Base-by-base conservation (phyloP, 1,140 invertebrate genomes). In the Drosophila insularis region DNA sequence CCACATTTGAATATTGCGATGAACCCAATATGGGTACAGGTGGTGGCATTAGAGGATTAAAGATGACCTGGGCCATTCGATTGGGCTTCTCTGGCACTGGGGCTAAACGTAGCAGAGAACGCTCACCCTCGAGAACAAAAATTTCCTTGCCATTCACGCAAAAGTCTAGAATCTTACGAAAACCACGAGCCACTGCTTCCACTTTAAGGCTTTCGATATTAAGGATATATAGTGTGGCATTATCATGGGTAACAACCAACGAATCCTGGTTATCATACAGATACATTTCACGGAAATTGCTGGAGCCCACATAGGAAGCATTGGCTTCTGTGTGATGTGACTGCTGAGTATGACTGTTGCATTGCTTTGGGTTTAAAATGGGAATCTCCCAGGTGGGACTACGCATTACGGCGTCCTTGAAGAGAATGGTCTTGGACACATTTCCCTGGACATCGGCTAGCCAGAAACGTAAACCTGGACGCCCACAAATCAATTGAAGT, bases 351-450 rank as follows among this genome's bases (percentile, higher is more conserved):
- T 50, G 43, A 50, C 8, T 10, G 11, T 3, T 37, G 35, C 35
- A 3, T 54, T 91, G 92, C 19, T 93, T 92, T 13, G 95, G 95
- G 92, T 96, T 96, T 23, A 96, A 92, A 7, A 96, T 92, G 70
- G 94, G 93, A 31, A 95, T 95, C 81, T 95, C 93, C 59, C 94
- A 92, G 5, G 77, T 92, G 81, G 94, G 93, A 73, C 93, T 93
- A 77, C 93, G 93, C 19, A 93, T 91, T 61, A 95, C 92, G 7
- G 94, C 93, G 60, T 95, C 95, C 93, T 96, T 97, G 89, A 98
- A 97, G 11, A 98, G 94, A 31, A 97, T 92, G 1, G 97, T 98
- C 92, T 96, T 95, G n/a, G 94, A 90, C n/a, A 98, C 97, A 80
- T 94, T 94, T 6, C 97, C 97, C 67, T 93, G 86, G 62, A 93